Percentiles rank a stretch among this genome's conserved stretches.
These are phyloP conservation scores for Chromobotia macracanthus DNA, from an alignment of 2,797 vertebrate genomes.

Conservation along the genomic window DNA sequence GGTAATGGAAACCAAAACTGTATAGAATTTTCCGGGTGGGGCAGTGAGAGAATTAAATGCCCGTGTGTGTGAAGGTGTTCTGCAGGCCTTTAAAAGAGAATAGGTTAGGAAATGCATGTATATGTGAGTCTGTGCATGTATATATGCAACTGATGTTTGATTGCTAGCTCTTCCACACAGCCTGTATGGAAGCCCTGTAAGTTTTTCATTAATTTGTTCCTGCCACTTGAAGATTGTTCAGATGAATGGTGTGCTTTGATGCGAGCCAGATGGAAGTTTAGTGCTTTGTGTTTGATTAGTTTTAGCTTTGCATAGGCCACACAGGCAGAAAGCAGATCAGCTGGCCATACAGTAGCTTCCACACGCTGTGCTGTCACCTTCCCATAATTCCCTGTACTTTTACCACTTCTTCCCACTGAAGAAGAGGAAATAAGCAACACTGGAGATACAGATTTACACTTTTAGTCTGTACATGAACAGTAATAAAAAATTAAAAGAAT, in stretches of 20 bases:
- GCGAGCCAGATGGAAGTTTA: constrained; percentile 74
- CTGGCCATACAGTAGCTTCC: constrained; percentile 64
- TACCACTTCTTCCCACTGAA: constrained; percentile 18
- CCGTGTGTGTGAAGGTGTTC: constrained; percentile 12
- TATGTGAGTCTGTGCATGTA: constrained; percentile 4
- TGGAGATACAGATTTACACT: background rate
- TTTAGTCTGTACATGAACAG: background rate
- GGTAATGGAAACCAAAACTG: constrained; percentile 67
- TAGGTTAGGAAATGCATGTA: background rate
- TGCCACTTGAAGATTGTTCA: constrained; percentile 72
- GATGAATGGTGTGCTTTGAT: constrained; percentile 72
- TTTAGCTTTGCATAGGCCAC: constrained; percentile 27
- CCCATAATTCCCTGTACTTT: constrained; percentile 62
- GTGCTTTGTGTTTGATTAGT: constrained; percentile 67
- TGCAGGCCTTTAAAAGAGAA: constrained; percentile 20
- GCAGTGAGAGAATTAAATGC: constrained; percentile 26
- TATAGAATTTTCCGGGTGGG: constrained; percentile 50
- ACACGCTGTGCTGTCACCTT: constrained; percentile 62
- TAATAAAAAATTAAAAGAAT: background rate
- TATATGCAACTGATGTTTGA: constrained; percentile 34
- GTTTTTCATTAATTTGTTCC: constrained; percentile 79
- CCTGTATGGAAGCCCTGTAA: constrained; percentile 62
- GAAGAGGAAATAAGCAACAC: constrained; percentile 10
- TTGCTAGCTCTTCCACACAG: constrained; percentile 58
- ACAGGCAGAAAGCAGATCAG: constrained; percentile 53